Conservation (phyloP, 1,140 invertebrate species). For the Drosophila erecta region DNA sequence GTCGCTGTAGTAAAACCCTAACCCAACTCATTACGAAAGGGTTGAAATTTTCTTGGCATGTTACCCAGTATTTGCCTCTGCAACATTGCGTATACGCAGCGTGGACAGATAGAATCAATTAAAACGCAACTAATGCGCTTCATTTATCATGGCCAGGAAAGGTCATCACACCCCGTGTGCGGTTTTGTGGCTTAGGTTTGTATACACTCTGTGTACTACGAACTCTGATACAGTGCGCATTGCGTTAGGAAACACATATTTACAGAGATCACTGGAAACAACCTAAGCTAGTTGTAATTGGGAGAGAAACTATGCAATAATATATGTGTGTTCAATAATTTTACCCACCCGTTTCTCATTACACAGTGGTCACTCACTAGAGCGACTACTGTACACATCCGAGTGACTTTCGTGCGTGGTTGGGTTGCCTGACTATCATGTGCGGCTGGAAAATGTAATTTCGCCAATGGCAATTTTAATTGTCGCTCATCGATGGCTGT, state of each 20-base stretch:
- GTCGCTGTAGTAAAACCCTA: neutral
- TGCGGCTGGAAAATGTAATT: constrained; percentile 57
- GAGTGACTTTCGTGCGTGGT: constrained; percentile 23
- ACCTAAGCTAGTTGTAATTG: neutral
- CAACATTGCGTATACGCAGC: constrained; percentile 33
- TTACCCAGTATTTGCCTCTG: constrained; percentile 18
- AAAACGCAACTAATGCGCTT: constrained; percentile 76
- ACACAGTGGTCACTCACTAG: neutral
- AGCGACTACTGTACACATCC: neutral
- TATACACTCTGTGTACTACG: constrained; percentile 6
- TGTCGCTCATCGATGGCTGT: constrained; percentile 46
- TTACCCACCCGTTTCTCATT: neutral
- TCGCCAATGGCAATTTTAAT: constrained; percentile 70
- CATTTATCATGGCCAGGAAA: constrained; percentile 70
- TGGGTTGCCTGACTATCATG: neutral
- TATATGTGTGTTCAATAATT: too few relatives aligned
- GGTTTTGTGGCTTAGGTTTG: constrained; percentile 29
- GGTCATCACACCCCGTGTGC: constrained; percentile 39
- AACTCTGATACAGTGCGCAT: neutral
- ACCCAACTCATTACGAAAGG: constrained; percentile 12
- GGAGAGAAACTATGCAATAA: too few relatives aligned
- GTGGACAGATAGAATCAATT: constrained; percentile 73
- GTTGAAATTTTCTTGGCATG: neutral
- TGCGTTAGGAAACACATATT: neutral
- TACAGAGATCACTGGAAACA: too few relatives aligned